Base-by-base conservation (phyloP, 2,797 vertebrate species). In the Galaxias olidus region DNA sequence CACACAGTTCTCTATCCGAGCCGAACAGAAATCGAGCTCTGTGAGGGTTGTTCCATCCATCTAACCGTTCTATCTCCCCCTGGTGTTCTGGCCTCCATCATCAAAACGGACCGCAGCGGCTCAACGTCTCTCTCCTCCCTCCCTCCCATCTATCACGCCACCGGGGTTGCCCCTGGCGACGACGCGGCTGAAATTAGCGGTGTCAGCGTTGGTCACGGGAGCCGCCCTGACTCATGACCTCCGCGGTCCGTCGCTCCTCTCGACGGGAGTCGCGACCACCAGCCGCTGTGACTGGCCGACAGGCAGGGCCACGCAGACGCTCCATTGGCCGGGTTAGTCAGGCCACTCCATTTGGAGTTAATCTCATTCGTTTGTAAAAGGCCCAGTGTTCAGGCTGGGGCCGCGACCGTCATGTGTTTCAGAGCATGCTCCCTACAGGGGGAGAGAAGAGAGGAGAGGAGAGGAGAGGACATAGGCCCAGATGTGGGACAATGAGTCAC, bases 151-250 rank as follows among this genome's bases (percentile, higher is more conserved):
- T n/a, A n/a, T n/a, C n/a, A n/a, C n/a, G n/a, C n/a, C n/a, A n/a
- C n/a, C n/a, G n/a, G n/a, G n/a, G n/a, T n/a, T n/a, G n/a, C 79
- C 72, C 74, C 61, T 72, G 74, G 73, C 83, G 64, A 83, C 86
- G 73, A 83, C 86, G 73, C 78, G 81, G 83, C 78, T 80, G 86
- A 87, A 87, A 84, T 85, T 77, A 80, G 30, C 6, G 30, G 30
- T 30, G 30, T 2, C 30, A 30, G 30, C 30, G 30, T 30, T 30
- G 30, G 30, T 30, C 68, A 71, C 50, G 8, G 53, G 52, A 77
- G 65, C 46, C 64, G 73, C 17, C 58, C 61, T 63, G 69, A 81
- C 75, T 74, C 47, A 10, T 71, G 30, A 30, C 30, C 30, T 30
- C 30, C n/a, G n/a, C n/a, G n/a, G 30, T 30, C 30, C 30, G 30